phyloP scores from a whole-genome alignment of 2,797 vertebrate genomes.

The Lepus townsendii region DNA sequence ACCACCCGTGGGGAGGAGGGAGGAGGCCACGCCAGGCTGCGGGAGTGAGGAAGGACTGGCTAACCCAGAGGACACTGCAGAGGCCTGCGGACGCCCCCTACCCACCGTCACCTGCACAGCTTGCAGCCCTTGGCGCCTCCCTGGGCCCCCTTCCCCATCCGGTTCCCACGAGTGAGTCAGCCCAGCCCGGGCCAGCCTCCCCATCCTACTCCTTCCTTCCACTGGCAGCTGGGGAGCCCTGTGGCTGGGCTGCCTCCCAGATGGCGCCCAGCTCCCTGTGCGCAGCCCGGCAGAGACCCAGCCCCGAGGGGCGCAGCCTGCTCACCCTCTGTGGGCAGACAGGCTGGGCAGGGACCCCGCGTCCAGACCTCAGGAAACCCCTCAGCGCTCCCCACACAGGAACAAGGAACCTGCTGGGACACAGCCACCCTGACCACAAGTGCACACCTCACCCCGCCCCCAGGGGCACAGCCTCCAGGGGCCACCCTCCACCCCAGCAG shows the following conservation, averaged over 20 bases:
- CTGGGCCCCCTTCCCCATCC: not conserved
- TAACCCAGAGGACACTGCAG: not conserved
- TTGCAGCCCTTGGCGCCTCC: not conserved
- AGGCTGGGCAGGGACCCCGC: not conserved
- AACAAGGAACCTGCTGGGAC: not conserved
- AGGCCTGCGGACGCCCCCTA: not conserved
- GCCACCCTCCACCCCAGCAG: not conserved
- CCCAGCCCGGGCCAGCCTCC: not conserved
- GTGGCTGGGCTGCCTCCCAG: not conserved
- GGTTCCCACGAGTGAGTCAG: slow-evolving; percentile 6
- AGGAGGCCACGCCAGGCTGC: not conserved
- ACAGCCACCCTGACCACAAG: slow-evolving; percentile 10
- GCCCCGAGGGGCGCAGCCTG: not conserved
- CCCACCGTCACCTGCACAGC: not conserved
- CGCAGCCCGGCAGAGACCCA: not conserved
- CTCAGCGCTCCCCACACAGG: not conserved
- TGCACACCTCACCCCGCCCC: not conserved
- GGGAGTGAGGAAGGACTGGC: not conserved
- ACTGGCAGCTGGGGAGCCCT: not conserved
- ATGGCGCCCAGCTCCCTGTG: not conserved
- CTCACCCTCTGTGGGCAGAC: not conserved
- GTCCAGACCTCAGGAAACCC: slow-evolving; percentile 40
- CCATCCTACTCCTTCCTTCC: not conserved
- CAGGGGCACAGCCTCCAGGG: not conserved
- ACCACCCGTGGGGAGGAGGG: not conserved